phyloP scores from a whole-genome alignment of 2,797 vertebrate genomes.

The Vespertilio murinus region DNA sequence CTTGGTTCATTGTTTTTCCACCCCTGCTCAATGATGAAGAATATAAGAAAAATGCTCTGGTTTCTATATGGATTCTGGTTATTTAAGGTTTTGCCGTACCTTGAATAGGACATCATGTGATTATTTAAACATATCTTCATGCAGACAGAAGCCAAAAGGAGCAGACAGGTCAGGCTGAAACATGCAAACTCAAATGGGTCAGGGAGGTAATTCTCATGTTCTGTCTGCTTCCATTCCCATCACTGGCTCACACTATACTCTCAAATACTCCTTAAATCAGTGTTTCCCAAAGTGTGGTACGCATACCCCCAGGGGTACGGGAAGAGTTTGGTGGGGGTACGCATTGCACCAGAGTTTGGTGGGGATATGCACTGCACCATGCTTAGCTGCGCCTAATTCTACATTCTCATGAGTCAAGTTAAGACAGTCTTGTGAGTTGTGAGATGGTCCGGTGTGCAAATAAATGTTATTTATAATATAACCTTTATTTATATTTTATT shows the following conservation, averaged over 20 bases:
- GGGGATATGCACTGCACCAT: too few relatives aligned
- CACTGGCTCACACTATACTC: background rate
- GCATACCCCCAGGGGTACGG: too few relatives aligned
- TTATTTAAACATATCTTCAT: background rate
- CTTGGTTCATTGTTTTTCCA: background rate
- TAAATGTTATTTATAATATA: too few relatives aligned
- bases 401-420: too few relatives aligned
- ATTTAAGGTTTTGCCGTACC: background rate
- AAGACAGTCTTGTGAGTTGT: too few relatives aligned
- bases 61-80: background rate
- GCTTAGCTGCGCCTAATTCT: too few relatives aligned
- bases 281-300: too few relatives aligned
- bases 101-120: background rate
- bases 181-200: background rate
- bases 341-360: too few relatives aligned
- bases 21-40: background rate
- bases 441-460: too few relatives aligned
- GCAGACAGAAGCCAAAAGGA: background rate
- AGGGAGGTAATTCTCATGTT: background rate
- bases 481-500: too few relatives aligned
- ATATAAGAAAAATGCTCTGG: background rate
- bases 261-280: too few relatives aligned
- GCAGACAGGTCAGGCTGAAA: background rate
- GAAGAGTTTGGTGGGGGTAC: too few relatives aligned
- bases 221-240: background rate